phyloP scores from a whole-genome alignment of 92 coral and sea anemone genomes.

The Pocillopora grandis region DNA sequence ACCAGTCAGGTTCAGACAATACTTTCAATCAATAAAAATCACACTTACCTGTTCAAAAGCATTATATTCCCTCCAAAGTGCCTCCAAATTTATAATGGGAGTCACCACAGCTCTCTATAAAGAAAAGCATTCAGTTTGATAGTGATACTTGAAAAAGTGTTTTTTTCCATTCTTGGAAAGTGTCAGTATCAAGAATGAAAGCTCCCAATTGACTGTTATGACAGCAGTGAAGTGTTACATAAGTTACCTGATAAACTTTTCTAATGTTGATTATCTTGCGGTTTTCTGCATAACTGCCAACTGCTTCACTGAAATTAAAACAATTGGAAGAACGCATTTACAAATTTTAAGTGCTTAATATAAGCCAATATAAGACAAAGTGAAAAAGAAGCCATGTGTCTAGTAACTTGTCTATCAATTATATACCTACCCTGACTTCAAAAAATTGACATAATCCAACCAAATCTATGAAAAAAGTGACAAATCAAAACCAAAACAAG shows the following conservation, averaged over 20 bases:
- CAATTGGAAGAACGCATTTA: background rate
- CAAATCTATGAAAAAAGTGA: constrained; percentile 67
- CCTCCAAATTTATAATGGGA: constrained; percentile 88
- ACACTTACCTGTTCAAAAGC: constrained; percentile 87
- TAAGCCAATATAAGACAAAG: no score
- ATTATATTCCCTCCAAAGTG: constrained; percentile 98
- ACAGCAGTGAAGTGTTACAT: background rate
- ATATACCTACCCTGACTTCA: constrained; percentile 86
- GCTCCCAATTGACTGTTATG: background rate
- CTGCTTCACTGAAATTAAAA: constrained; percentile 71
- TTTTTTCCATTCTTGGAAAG: background rate
- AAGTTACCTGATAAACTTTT: constrained; percentile 82
- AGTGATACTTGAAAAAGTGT: background rate
- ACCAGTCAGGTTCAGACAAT: background rate
- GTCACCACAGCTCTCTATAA: constrained; percentile 87
- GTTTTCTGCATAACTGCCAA: constrained; percentile 96
- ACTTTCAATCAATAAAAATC: background rate
- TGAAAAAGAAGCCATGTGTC: no score
- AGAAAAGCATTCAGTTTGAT: background rate
- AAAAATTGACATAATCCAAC: constrained; percentile 87
- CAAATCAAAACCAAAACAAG: background rate
- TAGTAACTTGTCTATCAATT: background rate
- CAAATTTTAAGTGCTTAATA: background rate
- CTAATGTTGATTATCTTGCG: constrained; percentile 89
- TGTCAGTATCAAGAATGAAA: background rate